A percentile compares a stretch with the other conserved stretches of the same genome.
Evolutionary conservation across 2,797 vertebrate species (phyloP).

Genomic region (Podarcis lilfordi): DNA sequence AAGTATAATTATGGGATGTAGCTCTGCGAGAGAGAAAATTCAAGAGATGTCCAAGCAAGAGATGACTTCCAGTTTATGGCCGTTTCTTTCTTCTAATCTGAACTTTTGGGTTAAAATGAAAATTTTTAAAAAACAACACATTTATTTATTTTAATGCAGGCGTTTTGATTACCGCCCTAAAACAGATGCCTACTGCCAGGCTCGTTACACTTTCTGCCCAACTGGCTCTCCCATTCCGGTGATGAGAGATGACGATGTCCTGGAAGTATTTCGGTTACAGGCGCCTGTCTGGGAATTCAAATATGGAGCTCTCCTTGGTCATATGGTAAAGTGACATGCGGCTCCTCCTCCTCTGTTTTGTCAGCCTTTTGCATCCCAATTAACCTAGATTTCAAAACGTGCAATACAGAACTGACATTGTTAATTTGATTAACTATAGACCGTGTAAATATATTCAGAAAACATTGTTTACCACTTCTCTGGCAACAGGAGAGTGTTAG

Average conservation of each 20-base stretch:
- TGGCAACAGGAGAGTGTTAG: neutral
- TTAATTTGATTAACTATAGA: neutral
- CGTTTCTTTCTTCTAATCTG: neutral
- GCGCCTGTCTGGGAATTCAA: constrained; percentile 98
- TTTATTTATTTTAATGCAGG: constrained; percentile 71
- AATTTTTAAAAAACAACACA: constrained; percentile 45
- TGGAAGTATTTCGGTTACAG: constrained; percentile 93
- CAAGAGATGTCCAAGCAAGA: neutral
- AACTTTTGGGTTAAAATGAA: neutral
- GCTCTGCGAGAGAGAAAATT: neutral
- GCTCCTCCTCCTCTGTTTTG: neutral
- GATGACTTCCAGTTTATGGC: neutral
- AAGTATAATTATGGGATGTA: neutral
- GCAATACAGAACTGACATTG: no score
- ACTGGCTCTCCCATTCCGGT: constrained; percentile 88
- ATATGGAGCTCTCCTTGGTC: constrained; percentile 90
- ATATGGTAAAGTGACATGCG: constrained; percentile 81
- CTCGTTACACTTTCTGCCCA: constrained; percentile 93
- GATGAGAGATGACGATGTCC: constrained; percentile 84
- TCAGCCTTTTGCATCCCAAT: neutral
- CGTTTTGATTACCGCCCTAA: constrained; percentile 89
- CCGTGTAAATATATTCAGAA: neutral
- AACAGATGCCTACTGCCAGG: constrained; percentile 90
- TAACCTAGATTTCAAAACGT: neutral
- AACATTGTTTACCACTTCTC: neutral